Conservation (phyloP, 2,888 invertebrate genomes). For the Drosophila heteroneura region DNA sequence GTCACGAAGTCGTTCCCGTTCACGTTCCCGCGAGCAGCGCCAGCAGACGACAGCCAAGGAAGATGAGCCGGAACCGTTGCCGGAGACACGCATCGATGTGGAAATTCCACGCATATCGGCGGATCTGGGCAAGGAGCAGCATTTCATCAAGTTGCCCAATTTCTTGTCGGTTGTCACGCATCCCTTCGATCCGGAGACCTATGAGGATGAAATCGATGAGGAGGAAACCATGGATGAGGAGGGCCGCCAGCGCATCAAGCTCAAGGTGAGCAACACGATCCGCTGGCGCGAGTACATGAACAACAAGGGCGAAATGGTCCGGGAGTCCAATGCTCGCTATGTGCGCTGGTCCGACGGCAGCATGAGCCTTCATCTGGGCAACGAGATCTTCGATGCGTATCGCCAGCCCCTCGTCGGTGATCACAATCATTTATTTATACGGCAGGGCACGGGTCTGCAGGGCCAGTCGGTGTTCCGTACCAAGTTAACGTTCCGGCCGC, state of each 20-base stretch:
- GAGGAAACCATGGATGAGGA: conserved; percentile 99
- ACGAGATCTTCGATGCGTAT: conserved; percentile 99
- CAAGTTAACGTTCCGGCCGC: conserved; percentile 98
- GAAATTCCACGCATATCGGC: conserved; percentile 98
- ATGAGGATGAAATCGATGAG: conserved; percentile 99
- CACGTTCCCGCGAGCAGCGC: conserved; percentile 74
- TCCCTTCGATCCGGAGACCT: conserved; percentile 97
- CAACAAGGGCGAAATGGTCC: conserved; percentile 91
- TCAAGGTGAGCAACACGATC: conserved; percentile 99
- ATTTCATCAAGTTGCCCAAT: conserved; percentile 98
- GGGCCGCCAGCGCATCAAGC: conserved; percentile 93
- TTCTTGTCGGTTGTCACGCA: conserved; percentile 99
- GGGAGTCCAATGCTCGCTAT: conserved; percentile 97
- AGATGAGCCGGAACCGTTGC: conserved; percentile 92
- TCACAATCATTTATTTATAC: conserved; percentile 98
- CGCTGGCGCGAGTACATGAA: conserved; percentile 95
- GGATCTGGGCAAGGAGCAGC: conserved; percentile 95
- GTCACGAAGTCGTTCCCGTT: conserved; percentile 74
- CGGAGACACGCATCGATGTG: conserved; percentile 97
- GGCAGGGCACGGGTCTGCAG: conserved; percentile 98
- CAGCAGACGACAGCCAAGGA: conserved; percentile 71
- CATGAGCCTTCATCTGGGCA: conserved; percentile 97
- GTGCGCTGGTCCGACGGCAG: conserved; percentile 99
- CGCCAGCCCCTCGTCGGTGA: conserved; percentile 97
- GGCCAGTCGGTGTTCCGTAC: conserved; percentile 99